These are phyloP conservation scores for Dicyrtoma fusca DNA, from an alignment of 2,888 invertebrate species.

Conservation along the genomic window DNA sequence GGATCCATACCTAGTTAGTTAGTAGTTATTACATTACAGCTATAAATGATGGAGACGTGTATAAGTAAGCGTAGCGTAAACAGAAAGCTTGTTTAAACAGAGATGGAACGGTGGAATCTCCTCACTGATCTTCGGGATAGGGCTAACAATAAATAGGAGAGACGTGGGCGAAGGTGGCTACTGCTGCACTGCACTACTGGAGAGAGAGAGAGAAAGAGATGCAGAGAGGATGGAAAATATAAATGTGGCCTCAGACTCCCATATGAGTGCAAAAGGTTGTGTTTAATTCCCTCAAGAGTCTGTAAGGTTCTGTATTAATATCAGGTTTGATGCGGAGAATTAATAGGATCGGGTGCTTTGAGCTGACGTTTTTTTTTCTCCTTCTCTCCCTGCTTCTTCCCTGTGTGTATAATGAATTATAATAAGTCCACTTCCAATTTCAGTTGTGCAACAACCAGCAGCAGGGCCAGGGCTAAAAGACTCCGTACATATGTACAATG, in stretches of 20 bases:
- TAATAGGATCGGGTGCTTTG: too few relatives aligned
- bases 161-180: too few relatives aligned
- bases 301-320: too few relatives aligned
- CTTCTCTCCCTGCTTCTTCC: too few relatives aligned
- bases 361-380: too few relatives aligned
- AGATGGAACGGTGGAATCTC: not conserved
- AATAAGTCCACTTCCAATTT: too few relatives aligned
- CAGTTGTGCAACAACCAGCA: not conserved
- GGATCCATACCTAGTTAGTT: constrained; percentile 1
- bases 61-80: not conserved
- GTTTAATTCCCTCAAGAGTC: too few relatives aligned
- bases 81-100: constrained; percentile 8
- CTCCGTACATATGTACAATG: constrained; percentile 12
- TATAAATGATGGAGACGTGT: not conserved
- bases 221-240: not conserved
- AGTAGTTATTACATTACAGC: constrained; percentile 1
- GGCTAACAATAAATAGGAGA: not conserved
- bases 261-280: too few relatives aligned
- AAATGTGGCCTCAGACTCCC: not conserved
- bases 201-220: too few relatives aligned
- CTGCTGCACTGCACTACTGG: too few relatives aligned
- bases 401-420: too few relatives aligned
- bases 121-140: not conserved
- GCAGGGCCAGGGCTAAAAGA: not conserved
- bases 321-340: too few relatives aligned